Base-by-base conservation (phyloP, 2,113 vertebrate species). In the Perca schrenkii region DNA sequence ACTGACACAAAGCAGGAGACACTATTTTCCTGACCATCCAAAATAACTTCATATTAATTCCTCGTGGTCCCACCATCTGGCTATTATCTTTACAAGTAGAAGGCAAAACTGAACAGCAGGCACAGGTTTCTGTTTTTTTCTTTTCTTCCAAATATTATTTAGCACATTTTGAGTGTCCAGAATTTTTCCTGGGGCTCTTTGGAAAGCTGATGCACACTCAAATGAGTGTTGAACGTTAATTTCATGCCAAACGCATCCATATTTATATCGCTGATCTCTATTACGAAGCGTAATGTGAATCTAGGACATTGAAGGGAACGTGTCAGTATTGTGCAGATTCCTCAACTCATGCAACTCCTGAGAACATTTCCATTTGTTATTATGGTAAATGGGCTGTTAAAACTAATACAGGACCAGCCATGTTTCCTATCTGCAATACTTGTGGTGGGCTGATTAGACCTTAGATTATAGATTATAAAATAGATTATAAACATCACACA, bases 1-100 rank as follows among this genome's bases (percentile, higher is more conserved):
- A 47, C 65, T 13, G 73, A 72, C 80, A 88, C 82, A 85, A 75
- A 84, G 84, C 54, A 69, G 54, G 82, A 87, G 80, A 71, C 71
- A 3, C 19, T 40, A 5, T 82, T 87, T 75, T 65, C 71, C 77
- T 81, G 53, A 14, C 56, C 75, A 66, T 71, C 65, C 28, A 58
- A 85, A 80, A 89, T 85, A 83, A 84, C 79, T 80, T 84, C 49
- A 34, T 63, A 70, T 67, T 68, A 70, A 84, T 81, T 89, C 76
- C 78, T 87, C 1, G 1, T 17, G 50, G 78, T 72, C 31, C 57
- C 4, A 34, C 84, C 90, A 89, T 90, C 90, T 91, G 84, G 63
- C 56, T 74, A 22, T 84, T 75, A 36, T 70, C 77, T 83, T 56
- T 70, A 80, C 52, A 58, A 84, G 75, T 54, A 67, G 22, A 62